Evolutionary conservation across 2,888 invertebrate genomes (phyloP), one percentile per base, ranked within the genome.

Genomic region (Linhomoeus sp.): DNA sequence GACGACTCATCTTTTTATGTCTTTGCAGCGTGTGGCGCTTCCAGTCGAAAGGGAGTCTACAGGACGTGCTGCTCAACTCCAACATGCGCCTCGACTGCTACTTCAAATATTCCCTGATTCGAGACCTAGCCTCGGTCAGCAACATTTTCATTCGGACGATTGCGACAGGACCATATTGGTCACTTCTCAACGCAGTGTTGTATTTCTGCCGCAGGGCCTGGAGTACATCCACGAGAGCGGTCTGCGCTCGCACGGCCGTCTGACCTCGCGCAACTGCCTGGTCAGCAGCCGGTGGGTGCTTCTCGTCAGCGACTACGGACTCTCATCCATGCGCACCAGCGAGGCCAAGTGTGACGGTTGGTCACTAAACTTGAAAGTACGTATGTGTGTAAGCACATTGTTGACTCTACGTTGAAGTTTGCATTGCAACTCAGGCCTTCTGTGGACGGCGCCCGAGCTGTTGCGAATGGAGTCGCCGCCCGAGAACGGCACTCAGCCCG

Each of bases 371-470:
- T 23, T 9, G 9, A 5, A 24, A 40, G 19, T 22, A 40, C 23
- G 17, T 3, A 14, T 24, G 40, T 40, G 20, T 3, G 40, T 23
- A 20, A 38, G 5, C 12, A 7, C 19, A 5, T 40, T 22, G 7
- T 40, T 9, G 5, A 9, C 23, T 40, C 20, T 3, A 40, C 20
- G 9, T 22, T 12, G 12, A 22, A n/a, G n/a, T n/a, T n/a, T n/a
- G n/a, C n/a, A n/a, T n/a, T n/a, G n/a, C n/a, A n/a, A n/a, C n/a
- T n/a, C 43, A 56, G 45, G 43, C 9, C 40, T 46, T 3, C 45
- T 55, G 3, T 55, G 52, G 52, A 48, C 51, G 2, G 49, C 55
- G 23, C 52, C 57, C n/a, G 53, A 51, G 47, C 33, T 53, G 7
- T n/a, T 53, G 36, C 33, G 47, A 2, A 41, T 33, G n/a, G 42